Conservation (phyloP, 2,113 vertebrate species). For the Taurulus bubalis region DNA sequence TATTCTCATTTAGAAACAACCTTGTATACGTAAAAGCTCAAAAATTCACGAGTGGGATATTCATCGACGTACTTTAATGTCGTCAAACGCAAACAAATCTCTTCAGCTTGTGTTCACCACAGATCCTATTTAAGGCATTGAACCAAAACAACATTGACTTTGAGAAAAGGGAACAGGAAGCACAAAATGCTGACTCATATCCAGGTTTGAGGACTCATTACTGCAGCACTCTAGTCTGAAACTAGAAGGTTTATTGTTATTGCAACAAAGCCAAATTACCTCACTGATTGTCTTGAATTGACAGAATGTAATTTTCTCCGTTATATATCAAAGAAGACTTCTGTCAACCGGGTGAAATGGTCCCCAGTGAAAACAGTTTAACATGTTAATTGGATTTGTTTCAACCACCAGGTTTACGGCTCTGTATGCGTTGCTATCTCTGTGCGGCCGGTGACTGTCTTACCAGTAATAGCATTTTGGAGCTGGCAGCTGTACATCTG, state of each 20-base stretch:
- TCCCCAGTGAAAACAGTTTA: neutral
- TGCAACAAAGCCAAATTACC: neutral
- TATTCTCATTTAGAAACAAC: neutral
- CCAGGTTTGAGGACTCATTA: neutral
- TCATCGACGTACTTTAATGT: neutral
- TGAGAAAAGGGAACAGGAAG: neutral
- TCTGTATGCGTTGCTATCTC: conserved; percentile 4
- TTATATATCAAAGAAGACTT: neutral
- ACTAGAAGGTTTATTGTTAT: neutral
- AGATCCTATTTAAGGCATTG: neutral
- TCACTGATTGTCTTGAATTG: neutral
- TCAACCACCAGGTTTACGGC: conserved; percentile 36
- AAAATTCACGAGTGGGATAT: neutral
- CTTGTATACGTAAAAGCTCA: neutral
- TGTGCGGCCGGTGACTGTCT: conserved; percentile 41
- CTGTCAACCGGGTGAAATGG: neutral
- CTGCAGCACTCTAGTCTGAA: neutral
- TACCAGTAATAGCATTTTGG: conserved; percentile 64
- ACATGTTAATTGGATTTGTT: conserved; percentile 21
- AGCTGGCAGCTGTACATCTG: conserved; percentile 65
- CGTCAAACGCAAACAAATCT: neutral
- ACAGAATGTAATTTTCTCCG: neutral
- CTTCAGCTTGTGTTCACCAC: neutral
- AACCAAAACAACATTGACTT: neutral
- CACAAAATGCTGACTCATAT: neutral